These are phyloP conservation scores for Heliconius nattereri DNA, from an alignment of 1,140 invertebrate species.

Conservation along the genomic window DNA sequence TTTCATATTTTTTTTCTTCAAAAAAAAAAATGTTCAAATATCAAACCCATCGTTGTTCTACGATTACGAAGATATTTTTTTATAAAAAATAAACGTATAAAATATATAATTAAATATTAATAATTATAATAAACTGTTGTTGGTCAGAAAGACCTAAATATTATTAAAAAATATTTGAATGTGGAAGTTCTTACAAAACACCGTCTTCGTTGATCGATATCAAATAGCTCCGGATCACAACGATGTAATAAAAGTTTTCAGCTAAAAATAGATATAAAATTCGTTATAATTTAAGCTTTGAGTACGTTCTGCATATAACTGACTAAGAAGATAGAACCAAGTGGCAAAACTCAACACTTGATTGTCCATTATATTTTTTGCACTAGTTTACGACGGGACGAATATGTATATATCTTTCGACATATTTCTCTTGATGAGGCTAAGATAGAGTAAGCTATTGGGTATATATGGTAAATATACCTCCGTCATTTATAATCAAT, in stretches of 20 bases:
- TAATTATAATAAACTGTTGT: constrained; percentile 7
- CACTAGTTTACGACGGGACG: no score
- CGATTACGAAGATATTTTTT: not conserved
- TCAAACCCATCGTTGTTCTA: not conserved
- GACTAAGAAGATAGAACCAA: no score
- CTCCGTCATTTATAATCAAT: no score
- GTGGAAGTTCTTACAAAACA: constrained; percentile 52
- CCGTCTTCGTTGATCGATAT: constrained; percentile 75
- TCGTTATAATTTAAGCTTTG: no score
- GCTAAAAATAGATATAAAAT: constrained; percentile 52
- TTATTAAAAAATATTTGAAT: not conserved
- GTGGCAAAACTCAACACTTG: no score
- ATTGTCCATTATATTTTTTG: no score
- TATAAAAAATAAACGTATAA: not conserved
- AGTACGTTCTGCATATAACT: no score
- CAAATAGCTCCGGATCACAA: constrained; percentile 69
- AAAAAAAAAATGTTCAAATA: not conserved
- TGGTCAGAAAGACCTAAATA: no score
- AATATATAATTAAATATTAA: not conserved
- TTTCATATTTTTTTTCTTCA: not conserved
- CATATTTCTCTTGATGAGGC: no score
- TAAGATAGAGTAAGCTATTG: no score
- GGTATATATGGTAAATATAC: no score
- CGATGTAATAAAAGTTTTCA: constrained; percentile 73
- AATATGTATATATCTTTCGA: no score